Base-by-base conservation (phyloP, 1,140 invertebrate species). In the Amyelois transitella region DNA sequence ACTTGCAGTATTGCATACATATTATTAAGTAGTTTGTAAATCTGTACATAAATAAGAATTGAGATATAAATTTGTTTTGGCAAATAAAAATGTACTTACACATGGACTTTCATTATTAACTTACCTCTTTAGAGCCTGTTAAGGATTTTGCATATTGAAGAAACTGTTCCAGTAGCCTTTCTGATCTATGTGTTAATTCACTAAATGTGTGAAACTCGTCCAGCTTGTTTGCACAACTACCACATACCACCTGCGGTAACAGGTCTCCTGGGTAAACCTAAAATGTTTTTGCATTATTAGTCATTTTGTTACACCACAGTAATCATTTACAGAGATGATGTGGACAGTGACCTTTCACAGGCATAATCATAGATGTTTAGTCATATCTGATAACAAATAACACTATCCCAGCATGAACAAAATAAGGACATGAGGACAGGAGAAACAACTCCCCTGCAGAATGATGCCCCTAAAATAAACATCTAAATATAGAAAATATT, bases 241-340 rank as follows among this genome's bases (percentile, higher is more conserved):
- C 82, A 77, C 91, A 91, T 20, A 91, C 88, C 48, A 91, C 88
- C 64, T 91, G 90, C 58, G 90, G 91, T 69, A 91, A 81, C 62
- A 81, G 77, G 66, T 91, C 91, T 60, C 79, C 81, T 51, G 90
- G 88, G 60, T 89, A 88, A 32, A 91, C 88, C 91, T 91, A 84
- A 66, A 90, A 85, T 62, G 60, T 63, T 53, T 69, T 58, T 43
- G 68, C 49, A 50, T 59, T 28, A 50, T 59, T 21, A 65, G 38
- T 58, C 58, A 20, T 65, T 64, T 62, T 54, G 48, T 69, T 70
- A 74, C 61, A 71, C 62, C 81, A 75, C 51, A 75, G 53, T 57
- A 72, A 38, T 69, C 62, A 73, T 69, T 70, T 65, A 62, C 54
- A 58, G 58, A 77, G 68, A 75, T 81, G 72, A 84, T 75, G 72